Percentiles rank a stretch among this genome's conserved stretches.
These are phyloP conservation scores for Tanaodytes sp. DNA, from an alignment of 2,888 invertebrate species.

Conservation along the genomic window DNA sequence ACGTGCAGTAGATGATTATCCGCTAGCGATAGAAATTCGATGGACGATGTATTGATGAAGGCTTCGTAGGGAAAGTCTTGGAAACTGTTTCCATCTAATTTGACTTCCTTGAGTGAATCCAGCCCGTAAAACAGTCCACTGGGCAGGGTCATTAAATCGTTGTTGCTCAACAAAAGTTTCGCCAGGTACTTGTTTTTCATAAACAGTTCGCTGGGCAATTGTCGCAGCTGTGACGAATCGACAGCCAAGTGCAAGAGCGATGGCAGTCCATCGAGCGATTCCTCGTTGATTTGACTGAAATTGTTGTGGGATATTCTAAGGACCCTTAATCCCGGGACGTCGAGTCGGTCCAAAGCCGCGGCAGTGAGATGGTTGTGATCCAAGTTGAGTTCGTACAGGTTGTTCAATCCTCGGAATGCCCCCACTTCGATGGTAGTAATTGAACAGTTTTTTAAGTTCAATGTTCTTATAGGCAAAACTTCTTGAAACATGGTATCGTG, in stretches of 20 bases:
- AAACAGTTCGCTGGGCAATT: conserved; percentile 82
- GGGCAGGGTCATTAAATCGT: conserved; percentile 80
- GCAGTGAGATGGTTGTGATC: conserved; percentile 82
- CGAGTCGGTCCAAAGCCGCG: conserved; percentile 80
- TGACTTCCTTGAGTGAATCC: conserved; percentile 84
- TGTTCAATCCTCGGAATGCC: conserved; percentile 82
- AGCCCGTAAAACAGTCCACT: conserved; percentile 83
- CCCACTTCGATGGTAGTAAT: conserved; percentile 82
- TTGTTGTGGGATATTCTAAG: conserved; percentile 85
- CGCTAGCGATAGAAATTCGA: conserved; percentile 82
- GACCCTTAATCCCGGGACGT: conserved; percentile 83
- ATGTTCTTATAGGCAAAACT: conserved; percentile 81
- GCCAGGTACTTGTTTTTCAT: conserved; percentile 85
- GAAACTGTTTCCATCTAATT: conserved; percentile 82
- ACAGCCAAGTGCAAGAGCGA: conserved; percentile 83
- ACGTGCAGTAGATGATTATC: conserved; percentile 81
- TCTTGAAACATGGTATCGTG: conserved; percentile 84
- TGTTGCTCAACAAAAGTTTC: conserved; percentile 82
- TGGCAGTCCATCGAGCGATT: conserved; percentile 84
- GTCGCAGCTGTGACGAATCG: conserved; percentile 80
- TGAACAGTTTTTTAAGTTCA: conserved; percentile 86
- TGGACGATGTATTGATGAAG: conserved; percentile 81
- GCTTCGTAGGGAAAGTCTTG: conserved; percentile 86
- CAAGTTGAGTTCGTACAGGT: conserved; percentile 85
- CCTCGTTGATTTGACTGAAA: conserved; percentile 81